Conservation (phyloP, 1,140 invertebrate genomes). For the Gonatopus flavifemur region DNA sequence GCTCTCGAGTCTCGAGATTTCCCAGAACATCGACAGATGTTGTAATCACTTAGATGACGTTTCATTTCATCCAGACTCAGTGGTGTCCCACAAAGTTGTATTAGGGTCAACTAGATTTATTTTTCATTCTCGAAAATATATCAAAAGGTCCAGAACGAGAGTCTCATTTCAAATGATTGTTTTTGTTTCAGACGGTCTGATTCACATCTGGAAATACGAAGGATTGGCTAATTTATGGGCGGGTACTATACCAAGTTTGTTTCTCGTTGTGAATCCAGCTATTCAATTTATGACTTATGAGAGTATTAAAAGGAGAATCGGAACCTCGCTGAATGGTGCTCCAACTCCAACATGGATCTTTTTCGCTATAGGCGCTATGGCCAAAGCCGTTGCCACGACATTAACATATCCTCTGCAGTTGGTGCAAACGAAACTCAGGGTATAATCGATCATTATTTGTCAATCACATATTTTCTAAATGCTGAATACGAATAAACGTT, state of each 20-base stretch:
- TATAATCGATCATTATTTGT: conserved; percentile 41
- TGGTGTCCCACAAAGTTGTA: too few species aligned
- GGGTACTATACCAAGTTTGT: conserved; percentile 78
- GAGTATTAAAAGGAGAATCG: conserved; percentile 70
- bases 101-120: too few species aligned
- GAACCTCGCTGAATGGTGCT: conserved; percentile 32
- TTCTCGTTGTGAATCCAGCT: conserved; percentile 84
- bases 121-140: too few species aligned
- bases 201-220: conserved; percentile 70
- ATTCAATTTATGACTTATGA: conserved; percentile 93
- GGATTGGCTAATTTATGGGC: conserved; percentile 76
- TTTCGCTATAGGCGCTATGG: conserved; percentile 72
- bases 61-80: too few species aligned
- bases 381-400: conserved; percentile 81
- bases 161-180: too few species aligned
- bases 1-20: too few species aligned
- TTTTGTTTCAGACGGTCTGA: conserved; percentile 64
- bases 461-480: conserved; percentile 2
- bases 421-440: conserved; percentile 80
- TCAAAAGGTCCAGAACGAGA: too few species aligned
- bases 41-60: too few species aligned
- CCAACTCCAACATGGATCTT: conserved; percentile 61
- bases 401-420: conserved; percentile 87
- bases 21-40: too few species aligned
- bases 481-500: too few species aligned